Conservation (phyloP, 2,797 vertebrate species). For the Anguilla marmorata region DNA sequence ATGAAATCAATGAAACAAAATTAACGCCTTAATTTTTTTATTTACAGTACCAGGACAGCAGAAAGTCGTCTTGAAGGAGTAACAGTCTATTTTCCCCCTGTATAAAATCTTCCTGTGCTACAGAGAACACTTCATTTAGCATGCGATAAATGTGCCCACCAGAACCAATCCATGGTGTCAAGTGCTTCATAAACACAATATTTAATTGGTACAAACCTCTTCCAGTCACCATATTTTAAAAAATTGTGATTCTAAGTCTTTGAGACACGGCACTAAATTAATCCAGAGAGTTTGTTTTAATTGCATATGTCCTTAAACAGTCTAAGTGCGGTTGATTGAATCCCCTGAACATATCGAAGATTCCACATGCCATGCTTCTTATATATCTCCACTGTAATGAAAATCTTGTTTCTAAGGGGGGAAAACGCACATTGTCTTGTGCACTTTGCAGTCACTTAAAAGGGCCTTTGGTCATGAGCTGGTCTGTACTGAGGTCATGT, state of each 20-base stretch:
- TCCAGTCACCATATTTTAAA: not conserved
- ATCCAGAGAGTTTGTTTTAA: not conserved
- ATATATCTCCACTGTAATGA: not conserved
- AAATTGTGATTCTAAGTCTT: not conserved
- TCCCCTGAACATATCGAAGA: slow-evolving; percentile 22
- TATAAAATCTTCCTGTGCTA: not conserved
- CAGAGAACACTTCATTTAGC: not conserved
- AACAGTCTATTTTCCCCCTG: not conserved
- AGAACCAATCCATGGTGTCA: not conserved
- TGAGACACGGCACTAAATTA: not conserved
- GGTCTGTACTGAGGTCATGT: slow-evolving; percentile 55
- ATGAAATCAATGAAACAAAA: slow-evolving; percentile 10
- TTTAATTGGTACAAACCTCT: slow-evolving; percentile 2
- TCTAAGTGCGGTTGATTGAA: not conserved
- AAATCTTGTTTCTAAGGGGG: slow-evolving; percentile 12
- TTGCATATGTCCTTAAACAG: not conserved
- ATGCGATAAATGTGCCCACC: not conserved
- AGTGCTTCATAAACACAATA: not conserved
- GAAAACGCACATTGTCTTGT: slow-evolving; percentile 33
- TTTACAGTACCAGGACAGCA: not conserved
- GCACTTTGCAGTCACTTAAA: slow-evolving; percentile 46
- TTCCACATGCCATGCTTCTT: slow-evolving; percentile 36
- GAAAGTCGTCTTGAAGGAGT: not conserved
- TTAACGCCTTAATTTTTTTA: not conserved
- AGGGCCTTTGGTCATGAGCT: slow-evolving; percentile 48